These are phyloP conservation scores for Drosophila kohkoa DNA, from an alignment of 1,140 invertebrate genomes.

Conservation along the genomic window DNA sequence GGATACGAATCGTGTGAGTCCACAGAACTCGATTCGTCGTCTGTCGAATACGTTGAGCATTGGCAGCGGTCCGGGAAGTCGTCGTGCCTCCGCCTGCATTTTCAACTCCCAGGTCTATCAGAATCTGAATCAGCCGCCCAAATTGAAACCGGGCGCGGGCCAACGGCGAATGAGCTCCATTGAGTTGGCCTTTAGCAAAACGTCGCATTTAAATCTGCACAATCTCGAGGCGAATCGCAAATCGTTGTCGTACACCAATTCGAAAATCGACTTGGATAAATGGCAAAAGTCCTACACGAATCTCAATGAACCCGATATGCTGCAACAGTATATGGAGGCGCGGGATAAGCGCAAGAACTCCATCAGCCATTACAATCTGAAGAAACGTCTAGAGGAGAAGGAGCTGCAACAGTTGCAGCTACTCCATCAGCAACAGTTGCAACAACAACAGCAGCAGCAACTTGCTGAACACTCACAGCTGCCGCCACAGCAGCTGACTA, in stretches of 20 bases:
- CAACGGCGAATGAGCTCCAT: slow-evolving; percentile 84
- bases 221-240: slow-evolving; percentile 82
- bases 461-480: slow-evolving; percentile 41
- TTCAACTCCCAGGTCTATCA: slow-evolving; percentile 84
- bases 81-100: slow-evolving; percentile 78
- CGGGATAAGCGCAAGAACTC: slow-evolving; percentile 80
- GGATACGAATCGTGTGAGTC: slow-evolving; percentile 88
- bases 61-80: slow-evolving; percentile 69
- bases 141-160: slow-evolving; percentile 64
- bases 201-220: slow-evolving; percentile 80
- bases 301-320: slow-evolving; percentile 79
- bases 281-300: slow-evolving; percentile 79
- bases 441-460: slow-evolving; percentile 44
- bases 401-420: slow-evolving; percentile 74
- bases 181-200: slow-evolving; percentile 82
- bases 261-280: slow-evolving; percentile 82
- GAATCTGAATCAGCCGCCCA: slow-evolving; percentile 80
- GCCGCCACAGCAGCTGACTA: slow-evolving; percentile 52
- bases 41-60: slow-evolving; percentile 75
- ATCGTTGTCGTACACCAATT: slow-evolving; percentile 81
- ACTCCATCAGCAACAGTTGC: slow-evolving; percentile 66
- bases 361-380: slow-evolving; percentile 74
- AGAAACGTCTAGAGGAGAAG: slow-evolving; percentile 73
- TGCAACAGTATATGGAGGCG: slow-evolving; percentile 82
- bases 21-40: slow-evolving; percentile 89